phyloP scores from a whole-genome alignment of 2,113 vertebrate species.

The Myanophis thanlyinensis region DNA sequence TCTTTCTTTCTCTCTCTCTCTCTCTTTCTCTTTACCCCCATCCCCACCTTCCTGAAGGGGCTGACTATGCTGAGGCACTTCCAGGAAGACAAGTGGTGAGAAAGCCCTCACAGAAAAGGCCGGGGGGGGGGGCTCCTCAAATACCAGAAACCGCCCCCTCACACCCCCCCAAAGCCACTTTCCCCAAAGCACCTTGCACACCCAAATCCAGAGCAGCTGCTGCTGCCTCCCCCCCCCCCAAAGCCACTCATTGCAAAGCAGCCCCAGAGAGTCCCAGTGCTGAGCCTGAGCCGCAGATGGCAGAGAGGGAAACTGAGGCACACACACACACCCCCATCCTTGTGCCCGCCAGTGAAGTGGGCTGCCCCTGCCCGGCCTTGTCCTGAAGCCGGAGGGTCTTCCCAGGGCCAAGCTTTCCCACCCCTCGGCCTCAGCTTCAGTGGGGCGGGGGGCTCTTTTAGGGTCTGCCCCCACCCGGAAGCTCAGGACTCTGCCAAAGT shows the following conservation, averaged over 20 bases:
- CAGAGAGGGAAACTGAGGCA: too few species aligned
- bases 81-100: constrained; percentile 58
- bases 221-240: too few species aligned
- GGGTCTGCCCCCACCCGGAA: neutral
- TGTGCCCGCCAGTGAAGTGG: neutral
- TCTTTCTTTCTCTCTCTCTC: neutral
- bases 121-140: neutral
- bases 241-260: neutral
- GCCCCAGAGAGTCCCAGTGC: too few species aligned
- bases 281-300: accelerated
- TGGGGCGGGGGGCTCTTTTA: neutral
- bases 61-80: constrained; percentile 52
- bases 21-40: constrained; percentile 39
- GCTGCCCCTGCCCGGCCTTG: neutral
- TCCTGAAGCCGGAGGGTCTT: too few species aligned
- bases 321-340: too few species aligned
- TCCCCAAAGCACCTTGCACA: neutral
- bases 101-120: too few species aligned
- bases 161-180: too few species aligned
- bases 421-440: neutral
- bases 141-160: neutral
- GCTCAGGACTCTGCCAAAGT: neutral
- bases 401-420: neutral
- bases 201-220: neutral
- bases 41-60: constrained; percentile 51